Base-by-base conservation (phyloP, 2,113 vertebrate species). In the Paracanthobrama guichenoti region DNA sequence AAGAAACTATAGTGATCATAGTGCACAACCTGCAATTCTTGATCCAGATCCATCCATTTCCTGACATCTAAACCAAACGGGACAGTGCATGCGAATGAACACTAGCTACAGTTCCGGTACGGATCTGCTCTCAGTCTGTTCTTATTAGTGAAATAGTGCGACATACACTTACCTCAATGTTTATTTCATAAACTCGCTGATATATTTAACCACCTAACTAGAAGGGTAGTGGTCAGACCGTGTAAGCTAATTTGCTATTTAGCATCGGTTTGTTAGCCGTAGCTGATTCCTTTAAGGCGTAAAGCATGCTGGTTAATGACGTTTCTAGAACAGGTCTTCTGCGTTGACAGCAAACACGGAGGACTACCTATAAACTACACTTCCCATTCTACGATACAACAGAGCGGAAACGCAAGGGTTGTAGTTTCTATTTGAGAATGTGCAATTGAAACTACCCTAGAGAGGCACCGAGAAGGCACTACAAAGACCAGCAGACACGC, bases 401-500 rank as follows among this genome's bases (percentile, higher is more conserved):
- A 57, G 4, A 31, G 2, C 2, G 6, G 2, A 7, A 64, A 80
- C 14, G n/a, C 12, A 75, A n/a, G 3, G 1, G 24, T 35, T 92
- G 93, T 92, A 93, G 93, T 94, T 85, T 67, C 3, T 5, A 9
- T 3, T 1, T 2, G 2, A 3, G 42, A 42, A 16, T 12, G 9
- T 55, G 11, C 0, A 4, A 67, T 22, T 10, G 1, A 14, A 44
- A 8, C 0, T 0, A 35, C 0, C 2, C 0, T 0, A 4, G 22
- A 0, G 2, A 44, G 3, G 7, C 3, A 10, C 3, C 10, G 0
- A 1, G 5, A 0, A 0, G 7, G 24, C 89, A 95, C 94, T 95
- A 94, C 94, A 94, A 90, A 20, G 74, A 83, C 94, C 92, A 89
- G 69, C 44, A 82, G 35, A 10, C 2, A 67, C 4, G 50, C 12